Percentiles rank a stretch among this genome's conserved stretches.
phyloP scores from a whole-genome alignment of 92 coral and sea anemone genomes.

The Chrysogorgia sp. region DNA sequence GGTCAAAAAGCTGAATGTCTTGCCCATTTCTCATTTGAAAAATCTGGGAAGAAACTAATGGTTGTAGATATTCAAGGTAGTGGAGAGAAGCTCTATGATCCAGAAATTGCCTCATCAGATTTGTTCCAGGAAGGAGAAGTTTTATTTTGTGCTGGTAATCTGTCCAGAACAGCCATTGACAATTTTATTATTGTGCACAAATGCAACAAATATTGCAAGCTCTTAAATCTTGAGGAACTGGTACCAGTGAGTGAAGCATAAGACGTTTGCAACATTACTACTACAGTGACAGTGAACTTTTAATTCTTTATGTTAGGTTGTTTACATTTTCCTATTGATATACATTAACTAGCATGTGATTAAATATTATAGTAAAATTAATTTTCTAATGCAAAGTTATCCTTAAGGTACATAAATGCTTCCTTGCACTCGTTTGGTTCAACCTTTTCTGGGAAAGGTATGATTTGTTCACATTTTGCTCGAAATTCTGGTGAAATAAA shows the following conservation, averaged over 20 bases:
- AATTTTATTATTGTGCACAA: slow-evolving; percentile 16
- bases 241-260: no score
- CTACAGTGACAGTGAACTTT: no score
- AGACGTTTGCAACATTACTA: no score
- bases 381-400: slow-evolving; percentile 5
- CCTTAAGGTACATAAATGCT: slow-evolving; percentile 21
- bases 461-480: slow-evolving; percentile 19
- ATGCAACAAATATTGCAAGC: slow-evolving; percentile 34
- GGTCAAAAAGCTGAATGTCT: slow-evolving; percentile 38
- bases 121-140: slow-evolving; percentile 27
- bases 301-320: neutral
- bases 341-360: neutral
- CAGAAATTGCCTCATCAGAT: slow-evolving; percentile 34
- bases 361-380: neutral
- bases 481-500: slow-evolving; percentile 18
- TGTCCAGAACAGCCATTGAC: slow-evolving; percentile 18
- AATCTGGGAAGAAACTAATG: slow-evolving; percentile 26
- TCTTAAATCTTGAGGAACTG: neutral
- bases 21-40: slow-evolving; percentile 33
- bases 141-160: slow-evolving; percentile 36
- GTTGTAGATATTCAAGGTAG: slow-evolving; percentile 30
- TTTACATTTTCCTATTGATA: no score
- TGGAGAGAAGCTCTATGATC: slow-evolving; percentile 37
- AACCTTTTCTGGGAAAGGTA: slow-evolving; percentile 23
- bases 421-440: slow-evolving; percentile 32